phyloP scores from a whole-genome alignment of 64 coral and sea anemone genomes.

The Pocillopora damicornis region DNA sequence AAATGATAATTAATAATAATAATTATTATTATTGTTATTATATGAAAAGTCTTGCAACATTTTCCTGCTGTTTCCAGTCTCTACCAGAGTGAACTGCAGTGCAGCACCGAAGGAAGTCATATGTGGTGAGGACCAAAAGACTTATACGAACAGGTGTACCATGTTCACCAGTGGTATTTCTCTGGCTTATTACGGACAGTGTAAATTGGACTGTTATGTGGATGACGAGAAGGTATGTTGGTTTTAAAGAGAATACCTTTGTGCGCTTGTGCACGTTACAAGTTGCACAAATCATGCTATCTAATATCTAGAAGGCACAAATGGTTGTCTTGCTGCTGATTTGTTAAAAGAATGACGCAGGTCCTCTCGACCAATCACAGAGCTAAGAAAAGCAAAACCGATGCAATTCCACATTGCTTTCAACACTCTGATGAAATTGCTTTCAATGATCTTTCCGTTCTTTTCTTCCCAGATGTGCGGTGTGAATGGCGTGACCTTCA shows the following conservation, averaged over 20 bases:
- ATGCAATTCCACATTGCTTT: background rate
- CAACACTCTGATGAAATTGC: background rate
- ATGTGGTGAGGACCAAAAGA: conserved; percentile 68
- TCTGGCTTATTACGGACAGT: conserved; percentile 72
- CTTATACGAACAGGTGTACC: conserved; percentile 53
- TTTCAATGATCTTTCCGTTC: background rate
- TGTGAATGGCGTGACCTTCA: conserved; percentile 53
- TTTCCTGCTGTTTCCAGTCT: conserved; percentile 23
- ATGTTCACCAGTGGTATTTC: conserved; percentile 38
- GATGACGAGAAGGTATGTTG: conserved; percentile 21
- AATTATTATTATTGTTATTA: too few species aligned
- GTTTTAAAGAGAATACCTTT: too few species aligned
- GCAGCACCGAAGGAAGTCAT: conserved; percentile 5
- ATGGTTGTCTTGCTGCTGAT: too few species aligned
- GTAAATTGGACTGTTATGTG: conserved; percentile 44
- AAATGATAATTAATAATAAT: too few species aligned
- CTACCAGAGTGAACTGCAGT: conserved; percentile 18
- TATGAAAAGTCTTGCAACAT: too few species aligned
- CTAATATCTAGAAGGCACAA: too few species aligned
- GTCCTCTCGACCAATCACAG: too few species aligned
- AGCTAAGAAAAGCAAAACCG: background rate
- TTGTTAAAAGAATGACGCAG: too few species aligned
- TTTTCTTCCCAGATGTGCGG: conserved; percentile 55
- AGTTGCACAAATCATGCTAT: background rate
- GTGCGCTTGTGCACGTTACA: background rate